Percentiles rank a stretch among this genome's conserved stretches.
These are phyloP conservation scores for Cinara cedri DNA, from an alignment of 2,888 invertebrate species.

Conservation along the genomic window DNA sequence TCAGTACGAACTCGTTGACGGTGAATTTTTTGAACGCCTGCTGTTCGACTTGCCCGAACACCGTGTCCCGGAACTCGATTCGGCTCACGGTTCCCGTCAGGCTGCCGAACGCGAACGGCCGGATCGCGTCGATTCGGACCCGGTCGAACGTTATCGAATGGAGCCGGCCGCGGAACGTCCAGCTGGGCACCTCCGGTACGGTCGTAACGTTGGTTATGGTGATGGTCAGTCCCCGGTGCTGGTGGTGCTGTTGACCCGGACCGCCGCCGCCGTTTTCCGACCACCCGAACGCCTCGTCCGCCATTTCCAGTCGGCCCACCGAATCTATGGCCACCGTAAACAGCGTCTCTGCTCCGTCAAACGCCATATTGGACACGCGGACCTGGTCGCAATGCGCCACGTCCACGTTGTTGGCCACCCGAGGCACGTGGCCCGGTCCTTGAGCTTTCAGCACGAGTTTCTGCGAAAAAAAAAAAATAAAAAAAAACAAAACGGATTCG, in stretches of 20 bases:
- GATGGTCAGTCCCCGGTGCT: slow-evolving; percentile 61
- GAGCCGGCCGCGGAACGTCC: slow-evolving; percentile 75
- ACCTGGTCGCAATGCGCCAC: slow-evolving; percentile 73
- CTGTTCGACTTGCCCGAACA: slow-evolving; percentile 69
- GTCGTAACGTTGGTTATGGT: slow-evolving; percentile 64
- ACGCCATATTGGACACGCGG: slow-evolving; percentile 68
- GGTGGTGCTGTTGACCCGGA: slow-evolving; percentile 61
- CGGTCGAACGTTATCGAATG: slow-evolving; percentile 69
- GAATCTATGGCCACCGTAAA: slow-evolving; percentile 71
- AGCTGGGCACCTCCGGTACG: slow-evolving; percentile 65
- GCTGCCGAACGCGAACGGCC: slow-evolving; percentile 78
- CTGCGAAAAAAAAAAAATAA: slow-evolving; percentile 57
- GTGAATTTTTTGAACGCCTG: slow-evolving; percentile 82
- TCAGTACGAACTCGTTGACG: slow-evolving; percentile 71
- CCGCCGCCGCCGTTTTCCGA: slow-evolving; percentile 61
- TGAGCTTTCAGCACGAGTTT: slow-evolving; percentile 58
- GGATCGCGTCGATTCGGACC: slow-evolving; percentile 69
- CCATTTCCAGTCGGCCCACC: slow-evolving; percentile 70
- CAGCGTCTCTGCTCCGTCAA: slow-evolving; percentile 70
- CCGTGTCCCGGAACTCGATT: slow-evolving; percentile 70
- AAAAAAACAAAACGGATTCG: too few relatives aligned
- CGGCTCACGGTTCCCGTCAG: slow-evolving; percentile 69
- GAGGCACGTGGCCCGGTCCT: slow-evolving; percentile 58
- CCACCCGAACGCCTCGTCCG: slow-evolving; percentile 71
- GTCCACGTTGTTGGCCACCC: slow-evolving; percentile 68